Base-by-base conservation (phyloP, 2,113 vertebrate species). In the Jacana jacana region DNA sequence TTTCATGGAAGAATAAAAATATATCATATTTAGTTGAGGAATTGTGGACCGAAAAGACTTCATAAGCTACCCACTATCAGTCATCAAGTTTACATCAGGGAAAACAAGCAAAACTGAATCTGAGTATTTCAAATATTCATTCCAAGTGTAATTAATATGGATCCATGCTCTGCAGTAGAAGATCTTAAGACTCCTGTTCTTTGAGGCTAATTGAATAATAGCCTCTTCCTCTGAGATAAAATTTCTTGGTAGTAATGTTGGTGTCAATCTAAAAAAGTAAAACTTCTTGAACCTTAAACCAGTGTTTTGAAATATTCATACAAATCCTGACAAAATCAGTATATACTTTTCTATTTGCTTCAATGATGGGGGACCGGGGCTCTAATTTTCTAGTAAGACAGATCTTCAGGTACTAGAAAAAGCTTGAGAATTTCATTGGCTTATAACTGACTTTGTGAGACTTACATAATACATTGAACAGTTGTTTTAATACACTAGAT, bases 321-420 rank as follows among this genome's bases (percentile, higher is more conserved):
- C 10, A 58, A 81, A 81, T 52, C 4, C 4, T 42, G 5, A 39
- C 49, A 61, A 66, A 63, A 8, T 46, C 17, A 58, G n/a, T 9
- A 70, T 39, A 6, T 6, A 9, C 78, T 86, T 70, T 81, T 58
- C 5, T 68, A 5, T 73, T 81, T 82, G 7, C 3, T 54, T 81
- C 46, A 58, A 0, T n/a, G 20, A 13, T 49, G 9, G 4, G 2
- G 25, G 72, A 49, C 23, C 22, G 73, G 10, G 33, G 11, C 2
- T 18, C 46, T 73, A 14, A 5, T 68, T 60, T 78, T 58, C 54
- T 86, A 22, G 4, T 57, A 55, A 63, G 8, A 48, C 4, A 81
- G 10, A 13, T 64, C 61, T 72, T 71, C 15, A 68, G 35, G 33
- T 60, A 5, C 13, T 39, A 40, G 20, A 64, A 79, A 55, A 75